These are phyloP conservation scores for Rhimphoctona megacephalus DNA, from an alignment of 2,888 invertebrate genomes.

Conservation along the genomic window DNA sequence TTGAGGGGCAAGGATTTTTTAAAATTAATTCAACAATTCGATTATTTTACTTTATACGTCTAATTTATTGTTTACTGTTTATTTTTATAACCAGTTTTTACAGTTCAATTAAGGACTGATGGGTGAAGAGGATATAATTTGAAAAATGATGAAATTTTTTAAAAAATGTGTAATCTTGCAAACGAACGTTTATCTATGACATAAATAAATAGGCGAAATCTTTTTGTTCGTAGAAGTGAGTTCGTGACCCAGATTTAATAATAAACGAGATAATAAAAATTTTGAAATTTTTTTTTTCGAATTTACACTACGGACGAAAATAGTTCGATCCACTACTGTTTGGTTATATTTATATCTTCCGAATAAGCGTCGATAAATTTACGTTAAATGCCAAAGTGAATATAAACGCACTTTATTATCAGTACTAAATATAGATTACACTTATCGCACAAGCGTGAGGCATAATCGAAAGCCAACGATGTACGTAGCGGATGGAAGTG, in stretches of 20 bases:
- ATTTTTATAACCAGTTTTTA: background rate
- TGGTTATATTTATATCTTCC: background rate
- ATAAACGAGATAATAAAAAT: background rate
- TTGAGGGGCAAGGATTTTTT: too few relatives aligned
- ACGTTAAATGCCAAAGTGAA: background rate
- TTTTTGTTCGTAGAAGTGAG: background rate
- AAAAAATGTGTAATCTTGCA: background rate
- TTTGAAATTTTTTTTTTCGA: background rate
- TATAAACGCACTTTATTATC: slow-evolving; percentile 44
- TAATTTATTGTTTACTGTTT: background rate
- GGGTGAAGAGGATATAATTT: background rate
- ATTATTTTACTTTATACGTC: too few relatives aligned
- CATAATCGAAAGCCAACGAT: slow-evolving; percentile 35
- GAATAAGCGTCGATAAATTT: slow-evolving; percentile 15
- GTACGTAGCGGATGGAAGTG: slow-evolving; percentile 36
- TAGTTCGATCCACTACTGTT: background rate
- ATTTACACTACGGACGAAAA: slow-evolving; percentile 1
- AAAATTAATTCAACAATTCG: too few relatives aligned
- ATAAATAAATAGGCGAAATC: background rate
- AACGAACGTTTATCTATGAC: background rate
- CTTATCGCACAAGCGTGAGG: slow-evolving; percentile 48
- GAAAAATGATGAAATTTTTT: background rate
- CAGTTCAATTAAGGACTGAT: background rate
- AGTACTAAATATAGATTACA: slow-evolving; percentile 42
- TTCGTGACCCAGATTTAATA: slow-evolving; percentile 8